phyloP scores from a whole-genome alignment of 2,888 invertebrate genomes.

The Andrena haemorrhoa region DNA sequence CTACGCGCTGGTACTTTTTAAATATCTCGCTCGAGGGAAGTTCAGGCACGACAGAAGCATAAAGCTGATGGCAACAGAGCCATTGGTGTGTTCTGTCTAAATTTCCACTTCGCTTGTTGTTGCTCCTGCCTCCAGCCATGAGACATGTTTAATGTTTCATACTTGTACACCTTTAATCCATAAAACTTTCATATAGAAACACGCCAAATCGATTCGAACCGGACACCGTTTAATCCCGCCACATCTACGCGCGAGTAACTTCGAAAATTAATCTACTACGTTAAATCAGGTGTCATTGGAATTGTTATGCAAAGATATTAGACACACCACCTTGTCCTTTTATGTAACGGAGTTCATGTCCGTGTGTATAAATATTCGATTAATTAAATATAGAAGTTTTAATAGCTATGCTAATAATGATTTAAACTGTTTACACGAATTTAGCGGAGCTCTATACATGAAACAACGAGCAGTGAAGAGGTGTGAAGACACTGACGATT shows the following conservation, averaged over 20 bases:
- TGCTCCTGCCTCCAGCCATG: conserved; percentile 83
- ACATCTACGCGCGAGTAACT: neutral
- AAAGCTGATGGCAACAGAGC: conserved; percentile 72
- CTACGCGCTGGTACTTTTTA: conserved; percentile 73
- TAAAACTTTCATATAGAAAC: conserved; percentile 1
- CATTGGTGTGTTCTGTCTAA: conserved; percentile 78
- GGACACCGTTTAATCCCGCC: too few relatives aligned
- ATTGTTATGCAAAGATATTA: neutral
- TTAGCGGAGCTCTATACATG: neutral
- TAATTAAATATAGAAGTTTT: neutral
- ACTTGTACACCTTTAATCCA: conserved; percentile 76
- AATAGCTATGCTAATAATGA: too few relatives aligned
- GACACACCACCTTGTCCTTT: neutral
- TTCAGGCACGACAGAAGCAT: conserved; percentile 68
- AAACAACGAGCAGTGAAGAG: neutral
- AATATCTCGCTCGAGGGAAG: conserved; percentile 74
- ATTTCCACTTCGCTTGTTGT: conserved; percentile 80
- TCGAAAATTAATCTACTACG: too few relatives aligned
- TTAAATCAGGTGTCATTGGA: too few relatives aligned
- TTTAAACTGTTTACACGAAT: too few relatives aligned
- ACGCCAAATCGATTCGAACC: neutral
- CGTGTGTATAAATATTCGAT: neutral
- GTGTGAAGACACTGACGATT: conserved; percentile 24
- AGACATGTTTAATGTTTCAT: conserved; percentile 82
- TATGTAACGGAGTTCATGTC: neutral